These are phyloP conservation scores for Caenorhabditis briggsae DNA, from an alignment of 1,140 invertebrate genomes.

Conservation along the genomic window DNA sequence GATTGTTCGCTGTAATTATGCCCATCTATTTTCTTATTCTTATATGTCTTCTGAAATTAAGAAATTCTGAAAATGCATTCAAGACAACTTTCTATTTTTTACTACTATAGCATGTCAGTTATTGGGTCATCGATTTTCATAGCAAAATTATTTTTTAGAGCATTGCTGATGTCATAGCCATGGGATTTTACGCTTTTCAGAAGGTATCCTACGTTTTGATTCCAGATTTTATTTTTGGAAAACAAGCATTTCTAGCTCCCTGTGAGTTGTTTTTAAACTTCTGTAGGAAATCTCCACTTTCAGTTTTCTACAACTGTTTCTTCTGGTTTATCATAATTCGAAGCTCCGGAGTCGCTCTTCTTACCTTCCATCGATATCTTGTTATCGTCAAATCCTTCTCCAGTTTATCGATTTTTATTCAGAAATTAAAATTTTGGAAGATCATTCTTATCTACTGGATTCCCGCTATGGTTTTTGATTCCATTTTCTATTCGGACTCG, in stretches of 20 bases:
- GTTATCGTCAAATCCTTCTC: not conserved
- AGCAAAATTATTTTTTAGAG: not conserved
- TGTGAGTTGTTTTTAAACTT: not conserved
- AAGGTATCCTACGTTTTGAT: not conserved
- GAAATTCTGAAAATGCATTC: not conserved
- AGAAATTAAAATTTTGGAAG: not conserved
- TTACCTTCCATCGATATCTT: not conserved
- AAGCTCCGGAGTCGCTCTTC: not conserved
- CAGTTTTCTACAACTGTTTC: conserved; percentile 13
- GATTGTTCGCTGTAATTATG: not conserved
- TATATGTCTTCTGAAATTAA: not conserved
- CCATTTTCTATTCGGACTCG: not conserved
- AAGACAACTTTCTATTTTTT: not conserved
- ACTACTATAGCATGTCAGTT: not conserved
- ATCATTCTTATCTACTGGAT: not conserved
- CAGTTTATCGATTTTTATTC: not conserved
- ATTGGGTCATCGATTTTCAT: not conserved
- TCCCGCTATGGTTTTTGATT: not conserved
- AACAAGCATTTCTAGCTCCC: not conserved
- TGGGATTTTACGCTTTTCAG: not conserved
- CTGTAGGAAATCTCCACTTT: not conserved
- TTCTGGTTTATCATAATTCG: conserved; percentile 10
- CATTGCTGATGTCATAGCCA: not conserved
- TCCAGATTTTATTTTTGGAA: not conserved
- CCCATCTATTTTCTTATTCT: not conserved